Conservation (phyloP, 2,113 vertebrate genomes). For the Pardalotus punctatus region DNA sequence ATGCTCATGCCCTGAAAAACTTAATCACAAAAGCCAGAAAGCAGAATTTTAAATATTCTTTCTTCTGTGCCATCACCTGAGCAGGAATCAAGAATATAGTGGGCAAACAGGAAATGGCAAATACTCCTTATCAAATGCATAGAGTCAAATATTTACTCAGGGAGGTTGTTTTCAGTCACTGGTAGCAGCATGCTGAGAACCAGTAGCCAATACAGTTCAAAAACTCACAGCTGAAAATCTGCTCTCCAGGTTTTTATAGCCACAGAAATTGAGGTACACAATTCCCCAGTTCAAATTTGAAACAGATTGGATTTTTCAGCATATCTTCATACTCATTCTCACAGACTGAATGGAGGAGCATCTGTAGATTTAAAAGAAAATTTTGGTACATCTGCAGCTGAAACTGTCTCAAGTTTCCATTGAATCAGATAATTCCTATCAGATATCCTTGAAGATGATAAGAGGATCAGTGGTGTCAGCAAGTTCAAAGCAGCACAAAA, state of each 20-base stretch:
- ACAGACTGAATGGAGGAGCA: background rate
- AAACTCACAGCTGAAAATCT: background rate
- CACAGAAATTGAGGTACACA: background rate
- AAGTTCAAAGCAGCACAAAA: conserved; percentile 21
- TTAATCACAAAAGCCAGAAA: background rate
- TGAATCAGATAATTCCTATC: conserved; percentile 53
- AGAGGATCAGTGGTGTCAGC: conserved; percentile 26
- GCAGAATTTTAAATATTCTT: background rate
- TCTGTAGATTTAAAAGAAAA: background rate
- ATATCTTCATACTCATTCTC: background rate
- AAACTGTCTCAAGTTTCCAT: conserved; percentile 43
- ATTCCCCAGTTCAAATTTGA: background rate
- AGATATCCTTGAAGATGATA: conserved; percentile 39
- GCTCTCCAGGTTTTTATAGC: background rate
- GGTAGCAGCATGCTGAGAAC: background rate
- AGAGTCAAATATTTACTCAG: background rate
- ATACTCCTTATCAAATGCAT: background rate
- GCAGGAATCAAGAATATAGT: background rate
- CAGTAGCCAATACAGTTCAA: background rate
- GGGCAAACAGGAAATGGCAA: background rate
- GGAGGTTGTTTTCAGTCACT: background rate
- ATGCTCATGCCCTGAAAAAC: background rate
- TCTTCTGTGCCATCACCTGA: background rate
- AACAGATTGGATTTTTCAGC: background rate
- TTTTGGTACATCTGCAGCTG: conserved; percentile 6